Conservation (phyloP, 2,888 invertebrate species). For the Habroteleia sp. region DNA sequence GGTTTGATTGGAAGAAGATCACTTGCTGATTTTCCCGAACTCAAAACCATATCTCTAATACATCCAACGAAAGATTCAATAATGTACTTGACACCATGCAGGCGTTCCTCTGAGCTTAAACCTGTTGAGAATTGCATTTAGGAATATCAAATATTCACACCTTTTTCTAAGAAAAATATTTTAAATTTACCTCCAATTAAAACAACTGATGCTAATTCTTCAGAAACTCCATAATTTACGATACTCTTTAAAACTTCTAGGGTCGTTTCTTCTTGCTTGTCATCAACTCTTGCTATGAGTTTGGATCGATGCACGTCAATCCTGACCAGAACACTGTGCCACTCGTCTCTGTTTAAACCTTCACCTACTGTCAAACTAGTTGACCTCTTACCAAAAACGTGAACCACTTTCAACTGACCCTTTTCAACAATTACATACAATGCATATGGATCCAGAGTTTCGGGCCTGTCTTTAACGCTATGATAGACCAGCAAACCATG, state of each 20-base stretch:
- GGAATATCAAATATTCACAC: no score
- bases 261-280: conserved; percentile 89
- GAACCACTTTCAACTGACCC: conserved; percentile 94
- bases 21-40: conserved; percentile 92
- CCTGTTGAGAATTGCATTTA: no score
- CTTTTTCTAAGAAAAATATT: no score
- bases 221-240: conserved; percentile 92
- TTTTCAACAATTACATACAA: conserved; percentile 95
- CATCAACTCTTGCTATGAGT: conserved; percentile 93
- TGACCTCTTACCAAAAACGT: conserved; percentile 93
- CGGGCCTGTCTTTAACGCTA: conserved; percentile 91
- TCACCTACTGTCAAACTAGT: conserved; percentile 93
- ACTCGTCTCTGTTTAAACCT: conserved; percentile 93
- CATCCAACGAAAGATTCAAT: conserved; percentile 96
- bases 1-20: conserved; percentile 91
- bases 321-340: conserved; percentile 93
- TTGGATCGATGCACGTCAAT: conserved; percentile 93
- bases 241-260: conserved; percentile 91
- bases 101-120: conserved; percentile 92
- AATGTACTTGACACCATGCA: conserved; percentile 94
- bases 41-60: conserved; percentile 92
- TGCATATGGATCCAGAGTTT: conserved; percentile 93
- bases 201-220: conserved; percentile 92
- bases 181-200: conserved; percentile 88
- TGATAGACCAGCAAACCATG: conserved; percentile 94